A percentile compares a stretch with the other conserved stretches of the same genome.
phyloP scores from a whole-genome alignment of 2,113 vertebrate genomes.

The Sula dactylatra region DNA sequence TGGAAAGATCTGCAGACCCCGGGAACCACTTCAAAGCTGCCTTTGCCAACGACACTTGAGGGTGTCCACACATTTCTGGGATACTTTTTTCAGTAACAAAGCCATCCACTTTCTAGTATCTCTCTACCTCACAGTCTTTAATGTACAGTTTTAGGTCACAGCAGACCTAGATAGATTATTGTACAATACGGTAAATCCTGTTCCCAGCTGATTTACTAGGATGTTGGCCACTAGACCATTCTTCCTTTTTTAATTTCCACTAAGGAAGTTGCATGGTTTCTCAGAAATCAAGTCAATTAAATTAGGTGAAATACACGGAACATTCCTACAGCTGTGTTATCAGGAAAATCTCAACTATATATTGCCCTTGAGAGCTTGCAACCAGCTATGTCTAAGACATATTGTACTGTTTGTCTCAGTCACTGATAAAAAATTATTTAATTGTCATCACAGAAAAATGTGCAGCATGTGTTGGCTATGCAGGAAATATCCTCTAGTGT shows the following conservation, averaged over 20 bases:
- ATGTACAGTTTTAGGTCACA: neutral
- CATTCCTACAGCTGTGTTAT: neutral
- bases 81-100: neutral
- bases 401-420: neutral
- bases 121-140: neutral
- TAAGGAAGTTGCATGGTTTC: neutral
- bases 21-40: neutral
- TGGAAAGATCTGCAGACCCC: neutral
- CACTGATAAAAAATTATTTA: neutral
- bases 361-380: neutral
- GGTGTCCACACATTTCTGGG: neutral
- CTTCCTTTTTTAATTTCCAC: neutral
- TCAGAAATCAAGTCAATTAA: neutral
- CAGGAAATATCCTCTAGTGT: neutral
- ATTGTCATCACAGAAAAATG: neutral
- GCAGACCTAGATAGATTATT: neutral
- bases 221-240: neutral
- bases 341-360: neutral
- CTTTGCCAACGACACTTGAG: neutral
- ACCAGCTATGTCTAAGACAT: neutral
- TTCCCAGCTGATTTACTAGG: neutral
- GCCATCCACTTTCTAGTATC: neutral
- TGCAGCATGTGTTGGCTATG: neutral
- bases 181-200: neutral
- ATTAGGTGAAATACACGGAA: neutral